A percentile compares a stretch with the other conserved stretches of the same genome.
Conservation (phyloP, 1,140 invertebrate genomes). For the Pinna nobilis region DNA sequence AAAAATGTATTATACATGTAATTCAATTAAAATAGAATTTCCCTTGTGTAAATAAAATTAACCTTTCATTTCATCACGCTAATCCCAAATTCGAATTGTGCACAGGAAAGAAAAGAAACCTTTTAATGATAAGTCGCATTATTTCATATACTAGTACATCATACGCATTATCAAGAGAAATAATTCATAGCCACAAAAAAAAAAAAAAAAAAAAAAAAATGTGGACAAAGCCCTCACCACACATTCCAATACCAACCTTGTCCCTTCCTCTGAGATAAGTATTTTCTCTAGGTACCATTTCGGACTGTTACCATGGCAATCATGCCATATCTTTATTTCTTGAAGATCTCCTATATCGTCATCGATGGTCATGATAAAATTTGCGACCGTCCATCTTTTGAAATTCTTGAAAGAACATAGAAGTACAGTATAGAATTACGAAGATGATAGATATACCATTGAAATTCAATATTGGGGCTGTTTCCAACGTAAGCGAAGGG, state of each 20-base stretch:
- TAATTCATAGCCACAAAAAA: background rate
- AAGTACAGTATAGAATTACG: background rate
- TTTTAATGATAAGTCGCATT: background rate
- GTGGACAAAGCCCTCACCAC: background rate
- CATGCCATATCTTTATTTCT: conserved; percentile 77
- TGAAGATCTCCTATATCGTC: conserved; percentile 74
- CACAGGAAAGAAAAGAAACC: background rate
- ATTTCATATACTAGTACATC: background rate
- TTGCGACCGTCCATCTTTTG: conserved; percentile 36
- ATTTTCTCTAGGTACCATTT: conserved; percentile 77
- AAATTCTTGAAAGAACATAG: conserved; percentile 49
- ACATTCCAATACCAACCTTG: conserved; percentile 19
- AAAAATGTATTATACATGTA: no score
- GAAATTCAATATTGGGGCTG: no score
- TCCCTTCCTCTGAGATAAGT: conserved; percentile 75
- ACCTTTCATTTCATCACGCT: no score
- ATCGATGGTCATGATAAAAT: conserved; percentile 71
- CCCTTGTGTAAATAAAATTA: no score
- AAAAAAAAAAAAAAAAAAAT: background rate
- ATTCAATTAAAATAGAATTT: no score
- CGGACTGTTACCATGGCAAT: conserved; percentile 71
- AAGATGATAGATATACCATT: background rate
- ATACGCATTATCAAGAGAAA: background rate
- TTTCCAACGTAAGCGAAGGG: no score
- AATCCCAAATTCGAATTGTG: background rate